phyloP scores from a whole-genome alignment of 1,140 invertebrate species.

The Orchestia grillus region DNA sequence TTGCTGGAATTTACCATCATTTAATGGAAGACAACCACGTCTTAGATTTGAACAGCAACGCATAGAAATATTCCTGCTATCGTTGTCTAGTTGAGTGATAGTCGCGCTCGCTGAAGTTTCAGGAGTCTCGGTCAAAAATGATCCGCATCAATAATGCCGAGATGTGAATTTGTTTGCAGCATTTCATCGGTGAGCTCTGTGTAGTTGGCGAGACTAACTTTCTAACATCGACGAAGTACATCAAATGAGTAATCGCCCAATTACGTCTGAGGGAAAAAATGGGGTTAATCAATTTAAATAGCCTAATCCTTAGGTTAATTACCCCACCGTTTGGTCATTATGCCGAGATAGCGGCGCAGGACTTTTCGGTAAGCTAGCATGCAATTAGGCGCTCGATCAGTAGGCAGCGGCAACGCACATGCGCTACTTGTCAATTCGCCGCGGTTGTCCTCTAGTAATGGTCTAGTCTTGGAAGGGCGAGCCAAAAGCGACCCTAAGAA shows the following conservation, averaged over 20 bases:
- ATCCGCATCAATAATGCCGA: neutral
- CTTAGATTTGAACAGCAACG: too few relatives aligned
- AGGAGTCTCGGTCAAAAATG: neutral
- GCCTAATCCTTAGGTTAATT: neutral
- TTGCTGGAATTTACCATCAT: too few relatives aligned
- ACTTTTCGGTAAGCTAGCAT: neutral
- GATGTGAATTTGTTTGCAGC: neutral
- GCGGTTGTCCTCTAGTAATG: slow-evolving; percentile 25
- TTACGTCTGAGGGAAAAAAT: neutral
- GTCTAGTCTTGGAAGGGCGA: neutral
- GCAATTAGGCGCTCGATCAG: slow-evolving; percentile 33
- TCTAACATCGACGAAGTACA: neutral
- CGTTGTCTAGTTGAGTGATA: too few relatives aligned
- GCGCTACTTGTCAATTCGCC: slow-evolving; percentile 43
- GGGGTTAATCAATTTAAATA: neutral
- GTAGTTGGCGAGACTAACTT: neutral
- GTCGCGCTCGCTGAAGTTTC: neutral
- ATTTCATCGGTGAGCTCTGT: neutral
- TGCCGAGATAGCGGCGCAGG: neutral
- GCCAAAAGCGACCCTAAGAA: slow-evolving; percentile 16
- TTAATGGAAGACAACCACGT: too few relatives aligned
- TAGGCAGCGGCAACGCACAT: slow-evolving; percentile 33
- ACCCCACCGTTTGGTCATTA: neutral
- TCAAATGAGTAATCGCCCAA: neutral
- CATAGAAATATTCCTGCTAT: too few relatives aligned